Base-by-base conservation (phyloP, 1,140 invertebrate species). In the Drosophila watanabei region DNA sequence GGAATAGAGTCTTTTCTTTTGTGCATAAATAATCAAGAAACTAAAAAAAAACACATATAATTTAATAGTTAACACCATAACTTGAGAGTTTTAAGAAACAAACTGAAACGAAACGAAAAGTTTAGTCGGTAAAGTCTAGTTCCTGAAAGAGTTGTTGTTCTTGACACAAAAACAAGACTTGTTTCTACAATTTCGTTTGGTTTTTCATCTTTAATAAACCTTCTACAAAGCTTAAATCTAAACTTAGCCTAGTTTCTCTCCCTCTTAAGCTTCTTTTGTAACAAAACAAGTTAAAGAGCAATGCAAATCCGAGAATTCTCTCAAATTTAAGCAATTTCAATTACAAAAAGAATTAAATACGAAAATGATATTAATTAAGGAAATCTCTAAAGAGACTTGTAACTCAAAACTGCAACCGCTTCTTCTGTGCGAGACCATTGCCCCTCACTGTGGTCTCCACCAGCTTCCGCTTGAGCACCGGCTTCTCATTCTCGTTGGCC, bases 391-490 rank as follows among this genome's bases (percentile, higher is more conserved):
- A 18, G 18, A 20, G 18, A 46, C 45, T 5, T n/a, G 2, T 39
- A 11, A 41, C 18, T 46, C 8, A 87, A 28, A 89, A 89, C 78
- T 85, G 80, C 33, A 89, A 61, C 20, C 88, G 80, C 60, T 89
- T 88, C 28, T 89, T 88, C 14, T 85, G 85, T 0, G 85, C 63
- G 70, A 89, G 5, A 0, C 63, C 52, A 57, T 85, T 89, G 56
- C 86, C 79, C 14, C 85, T 57, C 2, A 89, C 85, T 2, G 85
- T 89, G 1, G 81, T 90, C 70, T 89, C 85, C 5, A 85, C 79
- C 13, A 89, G 59, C 24, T 89, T 89, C 0, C 85, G 70, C 48
- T 89, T 89, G 2, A 85, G 63, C 2, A 13, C 35, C 0, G 77
- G 84, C 61, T 83, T 88, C 13, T 88, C 79, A 0, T 79, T n/a